Base-by-base conservation (phyloP, 2,888 invertebrate genomes). In the Cynaeus angustus region DNA sequence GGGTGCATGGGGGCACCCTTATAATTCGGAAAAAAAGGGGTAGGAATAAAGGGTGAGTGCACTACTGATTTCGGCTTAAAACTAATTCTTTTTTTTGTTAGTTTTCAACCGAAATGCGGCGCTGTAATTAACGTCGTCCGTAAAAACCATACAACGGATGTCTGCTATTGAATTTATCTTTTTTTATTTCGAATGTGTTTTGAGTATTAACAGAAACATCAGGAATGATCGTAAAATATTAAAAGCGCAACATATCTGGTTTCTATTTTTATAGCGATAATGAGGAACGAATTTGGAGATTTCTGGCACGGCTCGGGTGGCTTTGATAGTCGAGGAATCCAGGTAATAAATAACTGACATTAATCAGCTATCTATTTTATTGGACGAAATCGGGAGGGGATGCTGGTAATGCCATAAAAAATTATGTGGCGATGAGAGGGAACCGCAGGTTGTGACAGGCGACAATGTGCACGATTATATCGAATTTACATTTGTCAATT, bases 181-280 rank as follows among this genome's bases (percentile, higher is more conserved):
- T 72, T 73, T 74, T 74, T 72, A 72, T 74, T 74, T 72, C 66
- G 52, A 72, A 74, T 74, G 71, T 74, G 74, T 74, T 74, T 72
- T 66, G 67, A 68, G 72, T 68, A 72, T 73, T 71, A 72, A 72
- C 70, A 70, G 70, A 66, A 70, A 70, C 70, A 66, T 66, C 53
- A 62, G 41, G 52, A 46, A 43, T 67, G 59, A 68, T 68, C 68
- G 68, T 68, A 68, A 68, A 68, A 62, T 68, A 68, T 59, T 55
- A 66, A 56, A 66, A 56, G 56, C 66, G 52, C 55, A 21, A 45
- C 37, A 48, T 48, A 50, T 62, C 62, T 62, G 62, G 62, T 28
- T 50, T 62, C 62, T 62, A 62, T 62, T 62, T 62, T 62, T 62
- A 50, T 12, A 41, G 37, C 45, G 14, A 58, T 58, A 46, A 46